These are phyloP conservation scores for Microtus ochrogaster DNA, from an alignment of 2,113 vertebrate genomes.

Conservation along the genomic window DNA sequence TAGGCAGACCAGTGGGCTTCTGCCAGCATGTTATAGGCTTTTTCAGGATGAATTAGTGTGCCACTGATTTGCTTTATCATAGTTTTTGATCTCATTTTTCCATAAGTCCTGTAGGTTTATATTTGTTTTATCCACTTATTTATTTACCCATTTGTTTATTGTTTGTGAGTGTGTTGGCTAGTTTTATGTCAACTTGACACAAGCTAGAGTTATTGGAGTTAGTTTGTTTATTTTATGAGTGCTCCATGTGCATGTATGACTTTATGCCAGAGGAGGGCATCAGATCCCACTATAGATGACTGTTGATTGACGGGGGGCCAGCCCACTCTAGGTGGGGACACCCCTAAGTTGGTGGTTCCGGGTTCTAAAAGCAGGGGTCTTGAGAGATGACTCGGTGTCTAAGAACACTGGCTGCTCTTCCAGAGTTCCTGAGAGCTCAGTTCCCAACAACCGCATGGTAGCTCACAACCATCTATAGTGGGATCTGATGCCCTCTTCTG, in stretches of 20 bases:
- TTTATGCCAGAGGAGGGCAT: too few species aligned
- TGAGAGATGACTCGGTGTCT: not conserved
- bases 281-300: too few species aligned
- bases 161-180: not conserved
- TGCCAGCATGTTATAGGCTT: too few species aligned
- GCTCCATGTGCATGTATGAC: too few species aligned
- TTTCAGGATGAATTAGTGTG: not conserved
- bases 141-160: not conserved
- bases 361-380: not conserved
- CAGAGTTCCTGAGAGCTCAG: not conserved
- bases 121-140: not conserved
- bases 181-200: not conserved
- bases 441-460: not conserved
- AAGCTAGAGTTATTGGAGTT: not conserved
- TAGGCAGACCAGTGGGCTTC: too few species aligned
- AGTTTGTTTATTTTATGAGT: too few species aligned
- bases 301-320: not conserved
- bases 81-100: not conserved
- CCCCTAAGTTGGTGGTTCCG: not conserved
- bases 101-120: not conserved
- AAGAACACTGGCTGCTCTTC: not conserved
- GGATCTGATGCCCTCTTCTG: too few species aligned
- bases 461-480: too few species aligned
- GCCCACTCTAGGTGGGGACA: too few species aligned
- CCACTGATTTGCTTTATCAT: not conserved